phyloP scores from a whole-genome alignment of 2,113 vertebrate species.

The Eira barbara region DNA sequence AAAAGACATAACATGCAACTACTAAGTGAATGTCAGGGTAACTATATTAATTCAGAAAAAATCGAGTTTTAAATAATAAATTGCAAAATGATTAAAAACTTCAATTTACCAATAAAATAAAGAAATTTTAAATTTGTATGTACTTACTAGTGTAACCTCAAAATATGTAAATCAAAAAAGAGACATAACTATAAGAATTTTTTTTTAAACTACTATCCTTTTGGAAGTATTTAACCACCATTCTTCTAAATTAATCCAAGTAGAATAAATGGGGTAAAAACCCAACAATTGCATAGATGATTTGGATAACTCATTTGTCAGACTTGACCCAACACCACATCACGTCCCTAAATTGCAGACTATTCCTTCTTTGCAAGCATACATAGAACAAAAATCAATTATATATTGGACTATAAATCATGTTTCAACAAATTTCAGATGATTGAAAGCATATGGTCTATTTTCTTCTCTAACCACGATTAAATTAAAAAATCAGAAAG shows the following conservation, averaged over 20 bases:
- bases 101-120: background rate
- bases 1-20: background rate
- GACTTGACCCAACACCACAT: background rate
- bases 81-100: background rate
- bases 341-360: background rate
- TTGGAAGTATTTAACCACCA: background rate
- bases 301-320: background rate
- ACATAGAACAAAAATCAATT: background rate
- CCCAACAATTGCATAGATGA: background rate
- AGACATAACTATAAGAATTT: background rate
- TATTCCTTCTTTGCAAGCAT: background rate
- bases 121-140: background rate
- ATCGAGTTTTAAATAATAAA: background rate
- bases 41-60: background rate
- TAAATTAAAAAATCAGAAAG: background rate
- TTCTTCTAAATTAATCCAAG: background rate
- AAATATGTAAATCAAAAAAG: background rate
- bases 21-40: background rate
- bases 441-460: background rate
- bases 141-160: background rate
- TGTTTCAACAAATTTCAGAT: background rate
- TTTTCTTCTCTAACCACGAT: background rate
- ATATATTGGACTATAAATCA: background rate
- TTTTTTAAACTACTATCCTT: background rate
- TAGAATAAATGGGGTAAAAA: background rate